These are phyloP conservation scores for Idaea dimidiata DNA, from an alignment of 2,888 invertebrate species.

Conservation along the genomic window DNA sequence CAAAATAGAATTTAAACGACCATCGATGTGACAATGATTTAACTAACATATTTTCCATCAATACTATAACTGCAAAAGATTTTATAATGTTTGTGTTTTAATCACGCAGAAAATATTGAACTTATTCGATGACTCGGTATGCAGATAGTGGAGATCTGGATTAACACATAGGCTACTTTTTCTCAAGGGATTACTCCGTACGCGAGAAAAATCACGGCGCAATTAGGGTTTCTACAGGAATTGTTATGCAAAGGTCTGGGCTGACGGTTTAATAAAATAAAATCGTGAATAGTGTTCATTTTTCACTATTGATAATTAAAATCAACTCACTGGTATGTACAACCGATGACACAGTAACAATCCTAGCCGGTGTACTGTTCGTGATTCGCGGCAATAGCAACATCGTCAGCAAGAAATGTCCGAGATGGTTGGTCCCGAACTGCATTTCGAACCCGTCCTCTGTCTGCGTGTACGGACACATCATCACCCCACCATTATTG, in stretches of 20 bases:
- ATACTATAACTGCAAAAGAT: no score
- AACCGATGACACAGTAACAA: constrained; percentile 84
- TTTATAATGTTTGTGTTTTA: no score
- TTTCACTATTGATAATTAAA: neutral
- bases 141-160: no score
- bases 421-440: constrained; percentile 86
- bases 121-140: no score
- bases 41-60: no score
- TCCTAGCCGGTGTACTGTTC: constrained; percentile 82
- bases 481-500: constrained; percentile 88
- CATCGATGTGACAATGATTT: no score
- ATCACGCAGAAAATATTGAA: no score
- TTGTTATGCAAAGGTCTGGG: neutral
- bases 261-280: neutral
- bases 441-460: constrained; percentile 87
- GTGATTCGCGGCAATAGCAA: constrained; percentile 83
- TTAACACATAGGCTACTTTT: no score
- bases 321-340: constrained; percentile 54
- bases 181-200: no score
- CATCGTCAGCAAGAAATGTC: constrained; percentile 84
- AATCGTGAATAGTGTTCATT: no score
- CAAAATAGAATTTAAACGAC: no score
- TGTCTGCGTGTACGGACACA: constrained; percentile 83
- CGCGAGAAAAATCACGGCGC: neutral
- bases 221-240: neutral